Base-by-base conservation (phyloP, 2,888 invertebrate species). In the Drymonia ruficornis region DNA sequence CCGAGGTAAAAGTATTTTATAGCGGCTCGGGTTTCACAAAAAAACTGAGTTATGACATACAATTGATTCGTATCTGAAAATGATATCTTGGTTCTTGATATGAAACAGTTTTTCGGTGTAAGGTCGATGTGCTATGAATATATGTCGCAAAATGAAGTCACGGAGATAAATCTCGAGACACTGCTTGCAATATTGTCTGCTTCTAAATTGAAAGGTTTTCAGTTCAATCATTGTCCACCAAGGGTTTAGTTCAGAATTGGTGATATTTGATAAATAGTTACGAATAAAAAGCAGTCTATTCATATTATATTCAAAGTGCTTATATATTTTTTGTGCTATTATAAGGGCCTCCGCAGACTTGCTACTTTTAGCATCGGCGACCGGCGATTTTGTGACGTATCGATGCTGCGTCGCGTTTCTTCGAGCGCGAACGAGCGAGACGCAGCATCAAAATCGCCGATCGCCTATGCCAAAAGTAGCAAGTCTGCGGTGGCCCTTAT, bases 61-160 rank as follows among this genome's bases (percentile, higher is more conserved):
- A 43, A 43, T 43, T 43, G 43, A 40, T 40, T 40, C 40, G 40
- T 40, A 40, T 40, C 40, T 40, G 40, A 16, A 16, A 40, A 16
- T 40, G 40, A 40, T 40, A 16, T 40, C 40, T 40, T 16, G 40
- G 40, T 40, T 40, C 40, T 40, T 0, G 34, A 18, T 29, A 47
- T 34, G 34, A 34, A 15, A 16, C 12, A 47, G 34, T 34, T 47
- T 29, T 34, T 47, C 11, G 29, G 16, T 15, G 15, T 47, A 18
- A 34, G 8, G 34, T 34, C 34, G 16, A 23, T 5, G 18, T 16
- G 15, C 34, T 7, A 34, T 47, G 47, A 47, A 40, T 40, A 40
- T 15, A 16, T 40, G 40, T 16, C 16, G 16, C 16, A 16, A 40
- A 16, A 40, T 40, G 40, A 40, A 40, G 40, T 40, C 16, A 11